Percentiles rank a stretch among this genome's conserved stretches.
These are phyloP conservation scores for Cossypha niveicapilla DNA, from an alignment of 2,797 vertebrate species.

Conservation along the genomic window DNA sequence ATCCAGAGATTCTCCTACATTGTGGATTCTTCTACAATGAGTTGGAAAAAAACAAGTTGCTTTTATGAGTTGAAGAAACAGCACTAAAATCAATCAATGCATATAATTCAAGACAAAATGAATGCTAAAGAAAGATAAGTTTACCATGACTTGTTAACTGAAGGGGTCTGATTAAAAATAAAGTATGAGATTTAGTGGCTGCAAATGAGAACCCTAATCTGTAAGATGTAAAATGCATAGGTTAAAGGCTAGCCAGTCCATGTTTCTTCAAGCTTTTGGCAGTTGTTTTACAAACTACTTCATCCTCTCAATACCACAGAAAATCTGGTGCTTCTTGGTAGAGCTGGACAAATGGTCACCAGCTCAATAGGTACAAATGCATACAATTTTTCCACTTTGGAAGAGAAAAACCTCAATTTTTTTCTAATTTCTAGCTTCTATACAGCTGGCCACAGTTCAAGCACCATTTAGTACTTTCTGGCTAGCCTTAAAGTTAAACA, in stretches of 20 bases:
- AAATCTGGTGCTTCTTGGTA: not conserved
- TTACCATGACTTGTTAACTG: not conserved
- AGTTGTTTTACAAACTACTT: not conserved
- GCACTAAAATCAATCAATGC: not conserved
- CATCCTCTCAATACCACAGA: not conserved
- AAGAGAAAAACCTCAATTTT: not conserved
- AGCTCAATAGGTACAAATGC: not conserved
- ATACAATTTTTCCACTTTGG: not conserved
- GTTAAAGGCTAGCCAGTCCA: not conserved
- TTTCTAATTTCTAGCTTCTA: conserved; percentile 16
- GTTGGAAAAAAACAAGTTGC: not conserved
- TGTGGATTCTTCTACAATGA: not conserved
- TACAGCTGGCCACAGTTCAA: not conserved
- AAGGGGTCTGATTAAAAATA: not conserved
- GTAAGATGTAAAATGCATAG: not conserved
- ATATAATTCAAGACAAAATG: not conserved
- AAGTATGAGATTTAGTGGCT: not conserved
- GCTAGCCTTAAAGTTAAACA: conserved; percentile 13
- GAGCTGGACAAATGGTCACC: not conserved
- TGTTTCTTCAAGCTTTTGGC: not conserved
- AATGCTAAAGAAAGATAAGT: not conserved
- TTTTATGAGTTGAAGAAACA: not conserved
- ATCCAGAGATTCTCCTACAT: not conserved
- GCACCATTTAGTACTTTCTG: conserved; percentile 18
- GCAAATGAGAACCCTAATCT: not conserved